phyloP scores from a whole-genome alignment of 2,888 invertebrate genomes.

The Hirtodrosophila confusa region DNA sequence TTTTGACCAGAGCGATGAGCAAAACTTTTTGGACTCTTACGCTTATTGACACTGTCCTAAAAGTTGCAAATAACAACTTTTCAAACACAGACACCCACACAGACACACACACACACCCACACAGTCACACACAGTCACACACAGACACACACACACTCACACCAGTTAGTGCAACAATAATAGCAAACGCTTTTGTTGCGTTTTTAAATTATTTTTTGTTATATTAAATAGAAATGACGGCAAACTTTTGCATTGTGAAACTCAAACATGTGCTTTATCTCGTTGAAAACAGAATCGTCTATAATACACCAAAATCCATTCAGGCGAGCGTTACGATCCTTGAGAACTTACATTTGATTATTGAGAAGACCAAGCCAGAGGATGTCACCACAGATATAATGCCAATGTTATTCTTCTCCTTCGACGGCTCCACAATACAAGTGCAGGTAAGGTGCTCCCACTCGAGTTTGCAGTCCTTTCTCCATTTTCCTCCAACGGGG shows the following conservation, averaged over 20 bases:
- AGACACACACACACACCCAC: slow-evolving; percentile 1
- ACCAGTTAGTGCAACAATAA: slow-evolving; percentile 26
- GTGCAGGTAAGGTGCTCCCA: slow-evolving; percentile 89
- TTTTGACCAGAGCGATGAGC: slow-evolving; percentile 20
- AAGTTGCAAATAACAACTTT: slow-evolving; percentile 46
- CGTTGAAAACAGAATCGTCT: slow-evolving; percentile 86
- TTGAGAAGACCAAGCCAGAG: slow-evolving; percentile 93
- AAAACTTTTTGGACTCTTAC: slow-evolving; percentile 59
- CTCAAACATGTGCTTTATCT: slow-evolving; percentile 55
- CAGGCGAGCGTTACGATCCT: slow-evolving; percentile 94
- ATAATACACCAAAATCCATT: slow-evolving; percentile 91
- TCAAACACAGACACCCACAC: slow-evolving; percentile 11
- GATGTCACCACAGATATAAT: slow-evolving; percentile 92
- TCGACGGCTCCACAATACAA: slow-evolving; percentile 94
- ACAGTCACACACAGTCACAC: slow-evolving; percentile 6
- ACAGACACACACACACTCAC: slow-evolving; percentile 3
- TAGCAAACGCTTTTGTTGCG: slow-evolving; percentile 19
- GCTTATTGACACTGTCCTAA: slow-evolving; percentile 69
- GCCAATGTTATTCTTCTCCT: slow-evolving; percentile 93
- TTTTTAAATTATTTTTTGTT: slow-evolving; percentile 10
- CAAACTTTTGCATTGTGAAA: slow-evolving; percentile 24
- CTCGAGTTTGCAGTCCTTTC: background rate
- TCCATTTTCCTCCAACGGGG: slow-evolving; percentile 23
- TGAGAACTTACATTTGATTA: slow-evolving; percentile 94
- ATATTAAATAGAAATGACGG: slow-evolving; percentile 22